Evolutionary conservation across 1,140 invertebrate species (phyloP), one percentile per base, ranked within the genome.

Genomic region (Copidosoma floridanum): DNA sequence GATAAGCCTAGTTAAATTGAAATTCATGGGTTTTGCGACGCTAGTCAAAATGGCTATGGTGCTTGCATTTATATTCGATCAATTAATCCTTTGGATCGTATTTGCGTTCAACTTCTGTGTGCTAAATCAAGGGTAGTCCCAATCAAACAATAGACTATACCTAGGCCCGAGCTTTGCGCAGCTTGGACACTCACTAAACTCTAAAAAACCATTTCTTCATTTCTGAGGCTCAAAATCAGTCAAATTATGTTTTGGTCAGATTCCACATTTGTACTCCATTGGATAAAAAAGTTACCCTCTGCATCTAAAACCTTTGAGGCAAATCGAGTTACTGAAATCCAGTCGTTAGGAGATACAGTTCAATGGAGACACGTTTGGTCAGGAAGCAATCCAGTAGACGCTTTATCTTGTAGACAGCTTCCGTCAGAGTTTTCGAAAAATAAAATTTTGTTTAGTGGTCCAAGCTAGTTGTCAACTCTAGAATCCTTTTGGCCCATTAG

Each of bases 151-250:
- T 26, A 57, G 1, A 64, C 61, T 0, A 14, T 73, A 10, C 68
- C 69, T 12, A 18, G 65, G 26, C 38, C 69, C 1, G 67, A 74
- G 50, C 18, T 74, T 10, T 68, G 65, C 37, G 66, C 61, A 12
- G 63, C 66, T 2, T 2, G 65, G 0, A 32, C 72, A 18, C 43
- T 72, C 12, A 37, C 52, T 8, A 51, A 56, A 32, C 32, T 68
- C 7, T 60, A 26, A 14, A 2, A 26, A 14, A 29, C 52, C 7
- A 14, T 51, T 3, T 8, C n/a, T n/a, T 8, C 37, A 1, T 38
- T 37, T 11, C 41, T 63, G 11, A 47, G 41, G 2, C 32, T 46
- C 6, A 23, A 40, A 37, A 23, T 62, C 14, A 6, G 37, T 11
- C 12, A 38, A 2, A 41, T 50, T 40, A 5, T 12, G 4, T 40